Base-by-base conservation (phyloP, 2,113 vertebrate species). In the Capreolus pygargus region DNA sequence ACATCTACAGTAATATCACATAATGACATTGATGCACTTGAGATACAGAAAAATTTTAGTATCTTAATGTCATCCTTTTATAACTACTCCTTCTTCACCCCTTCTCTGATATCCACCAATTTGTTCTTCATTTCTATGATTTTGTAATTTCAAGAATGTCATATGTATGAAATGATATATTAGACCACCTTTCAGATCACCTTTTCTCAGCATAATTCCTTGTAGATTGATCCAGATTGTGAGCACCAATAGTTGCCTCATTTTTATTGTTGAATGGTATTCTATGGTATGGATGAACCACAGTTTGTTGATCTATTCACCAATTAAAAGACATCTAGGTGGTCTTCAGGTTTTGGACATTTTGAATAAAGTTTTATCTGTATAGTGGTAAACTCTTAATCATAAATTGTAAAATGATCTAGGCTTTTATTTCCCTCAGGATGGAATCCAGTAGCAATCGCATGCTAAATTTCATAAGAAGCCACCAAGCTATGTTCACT, bases 31-130 rank as follows among this genome's bases (percentile, higher is more conserved):
- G 33, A 81, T 61, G 12, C 13, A 36, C 1, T 27, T 5, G 58
- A 70, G 8, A 60, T 5, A 17, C 36, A 23, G 9, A 88, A 30
- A 3, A 54, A 25, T n/a, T 45, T 5, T 17, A 58, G 39, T 33
- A 1, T 17, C 3, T 25, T n/a, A 30, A 6, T 8, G 1, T n/a
- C 45, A 2, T 21, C 5, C 3, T 28, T 47, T 17, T 23, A 28
- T 12, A 83, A 8, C 4, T 3, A 13, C 2, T 14, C 43, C 3
- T 17, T 6, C 7, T 19, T 36, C 39, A 23, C 74, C 13, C 7
- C 2, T 52, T 67, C 9, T 1, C 27, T 84, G 19, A 3, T 7
- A 60, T 3, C 33, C 36, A 30, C 25, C 36, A 55, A 8, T 57
- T 1, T 43, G 50, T 82, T 55, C 43, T 47, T 39, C 2, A 39